Evolutionary conservation across 92 coral and sea anemone species (phyloP), one percentile per base, ranked within the genome.

Genomic region (Zoanthus sociatus): DNA sequence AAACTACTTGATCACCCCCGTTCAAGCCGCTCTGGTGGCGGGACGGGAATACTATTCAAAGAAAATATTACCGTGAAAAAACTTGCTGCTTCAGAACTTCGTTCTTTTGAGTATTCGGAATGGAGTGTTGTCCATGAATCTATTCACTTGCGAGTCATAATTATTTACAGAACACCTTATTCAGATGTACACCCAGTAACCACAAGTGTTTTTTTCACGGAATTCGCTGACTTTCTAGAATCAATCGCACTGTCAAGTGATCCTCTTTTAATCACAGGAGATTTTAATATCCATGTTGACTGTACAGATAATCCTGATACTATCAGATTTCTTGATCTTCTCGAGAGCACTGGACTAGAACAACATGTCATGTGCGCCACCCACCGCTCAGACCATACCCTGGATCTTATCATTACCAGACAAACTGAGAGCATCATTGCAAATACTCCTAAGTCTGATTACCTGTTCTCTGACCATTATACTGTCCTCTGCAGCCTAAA

Each of bases 341-440:
- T 87, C 64, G 90, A 87, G 64, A 67, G 78, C 64, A 87, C 84
- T 42, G 84, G 89, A 77, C 84, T 87, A 77, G 64, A 77, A 77
- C 89, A 86, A 61, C 89, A 87, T 87, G 89, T 87, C 77, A 87
- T 54, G 64, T 53, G 84, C 84, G 48, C 89, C 70, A 87, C 89
- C 50, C 89, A 75, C 84, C 31, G 78, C 77, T 77, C 84, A 32
- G 89, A 53, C 89, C 89, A 87, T 77, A 87, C 89, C 84, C 84
- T 77, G 33, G 89, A 87, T 87, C 64, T 87, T 44, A 87, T 77
- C 54, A 87, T 87, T 47, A 87, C 89, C 77, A 61, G 64, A 45
- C 89, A 76, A 63, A 63, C 85, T 77, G 90, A 77, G 58, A 66
- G 70, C 32, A 77, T 87, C 66, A 87, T 87, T 54, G 68, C 84